These are phyloP conservation scores for Bruchidius siliquastri DNA, from an alignment of 2,888 invertebrate genomes.

Conservation along the genomic window DNA sequence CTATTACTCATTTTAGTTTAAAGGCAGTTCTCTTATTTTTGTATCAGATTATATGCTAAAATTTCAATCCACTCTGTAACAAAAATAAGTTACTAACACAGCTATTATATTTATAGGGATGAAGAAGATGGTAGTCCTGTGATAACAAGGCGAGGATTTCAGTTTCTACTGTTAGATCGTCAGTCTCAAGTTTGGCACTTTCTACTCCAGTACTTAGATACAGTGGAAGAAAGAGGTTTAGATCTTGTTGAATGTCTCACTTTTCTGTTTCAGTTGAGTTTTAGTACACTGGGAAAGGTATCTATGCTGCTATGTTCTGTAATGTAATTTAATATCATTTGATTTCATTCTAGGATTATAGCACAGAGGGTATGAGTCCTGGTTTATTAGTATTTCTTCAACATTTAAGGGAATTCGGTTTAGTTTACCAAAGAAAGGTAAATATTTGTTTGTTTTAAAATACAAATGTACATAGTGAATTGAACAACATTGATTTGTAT, in stretches of 20 bases:
- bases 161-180: constrained; percentile 90
- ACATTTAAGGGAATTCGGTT: constrained; percentile 93
- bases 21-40: no score
- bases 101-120: constrained; percentile 51
- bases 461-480: not conserved
- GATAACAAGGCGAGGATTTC: constrained; percentile 94
- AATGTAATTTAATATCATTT: not conserved
- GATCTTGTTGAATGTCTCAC: constrained; percentile 89
- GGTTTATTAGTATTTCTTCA: constrained; percentile 86
- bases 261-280: constrained; percentile 94
- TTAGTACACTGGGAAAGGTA: constrained; percentile 88
- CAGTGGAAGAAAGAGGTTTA: constrained; percentile 80
- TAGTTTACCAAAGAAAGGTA: constrained; percentile 94
- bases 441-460: constrained; percentile 4
- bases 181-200: constrained; percentile 97
- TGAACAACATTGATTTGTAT: not conserved
- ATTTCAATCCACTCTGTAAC: no score
- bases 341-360: constrained; percentile 73
- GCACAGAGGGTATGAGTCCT: constrained; percentile 88
- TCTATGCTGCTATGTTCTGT: constrained; percentile 5
- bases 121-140: constrained; percentile 77
- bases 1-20: no score
- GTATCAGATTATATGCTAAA: no score
- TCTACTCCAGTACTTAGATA: constrained; percentile 91
- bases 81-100: no score